Conservation (phyloP, 2,797 vertebrate genomes). For the Muscicapa striata region DNA sequence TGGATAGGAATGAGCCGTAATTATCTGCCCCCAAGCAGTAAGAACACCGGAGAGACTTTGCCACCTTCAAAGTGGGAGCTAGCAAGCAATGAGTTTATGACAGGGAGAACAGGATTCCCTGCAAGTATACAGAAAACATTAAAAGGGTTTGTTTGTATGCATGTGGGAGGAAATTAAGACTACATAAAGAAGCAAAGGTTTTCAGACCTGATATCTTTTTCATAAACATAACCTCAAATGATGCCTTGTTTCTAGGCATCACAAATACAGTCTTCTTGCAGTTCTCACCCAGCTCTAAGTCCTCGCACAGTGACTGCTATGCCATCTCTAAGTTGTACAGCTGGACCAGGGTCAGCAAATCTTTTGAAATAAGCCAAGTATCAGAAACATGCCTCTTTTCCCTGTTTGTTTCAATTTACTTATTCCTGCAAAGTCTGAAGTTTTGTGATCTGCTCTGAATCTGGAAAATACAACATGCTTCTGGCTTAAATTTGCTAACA, state of each 20-base stretch:
- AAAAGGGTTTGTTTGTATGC: background rate
- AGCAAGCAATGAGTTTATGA: background rate
- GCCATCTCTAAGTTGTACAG: background rate
- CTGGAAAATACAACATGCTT: background rate
- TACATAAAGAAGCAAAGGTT: background rate
- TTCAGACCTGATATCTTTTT: background rate
- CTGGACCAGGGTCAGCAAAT: background rate
- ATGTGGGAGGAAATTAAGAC: background rate
- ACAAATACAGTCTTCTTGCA: background rate
- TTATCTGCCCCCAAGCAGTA: background rate
- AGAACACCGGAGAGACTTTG: background rate
- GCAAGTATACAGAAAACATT: background rate
- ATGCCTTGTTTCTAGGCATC: too few relatives aligned
- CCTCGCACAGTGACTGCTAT: background rate
- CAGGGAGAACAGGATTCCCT: background rate
- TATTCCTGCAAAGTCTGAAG: background rate
- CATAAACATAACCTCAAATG: background rate
- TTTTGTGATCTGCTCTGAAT: background rate
- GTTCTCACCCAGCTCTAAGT: background rate
- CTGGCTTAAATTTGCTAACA: background rate
- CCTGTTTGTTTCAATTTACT: background rate
- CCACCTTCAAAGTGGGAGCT: background rate
- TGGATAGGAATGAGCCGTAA: background rate
- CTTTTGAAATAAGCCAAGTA: background rate
- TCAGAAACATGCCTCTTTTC: background rate